Evolutionary conservation across 2,113 vertebrate genomes (phyloP).

Genomic region (Tachuris rubrigastra): DNA sequence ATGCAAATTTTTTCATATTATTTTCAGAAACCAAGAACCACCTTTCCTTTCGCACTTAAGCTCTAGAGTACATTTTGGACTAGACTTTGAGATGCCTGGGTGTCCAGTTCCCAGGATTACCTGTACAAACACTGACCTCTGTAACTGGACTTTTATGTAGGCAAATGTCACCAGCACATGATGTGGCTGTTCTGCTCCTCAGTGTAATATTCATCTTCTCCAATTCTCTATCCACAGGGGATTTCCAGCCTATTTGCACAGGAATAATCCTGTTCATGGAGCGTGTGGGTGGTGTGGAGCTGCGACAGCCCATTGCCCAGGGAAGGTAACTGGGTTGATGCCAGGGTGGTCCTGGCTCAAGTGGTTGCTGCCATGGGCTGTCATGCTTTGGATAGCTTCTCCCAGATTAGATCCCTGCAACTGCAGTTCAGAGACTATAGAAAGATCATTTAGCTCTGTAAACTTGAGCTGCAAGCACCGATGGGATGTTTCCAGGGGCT

Average conservation of each 20-base stretch:
- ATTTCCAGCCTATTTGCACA: not conserved
- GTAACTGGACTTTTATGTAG: not conserved
- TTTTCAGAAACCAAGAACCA: not conserved
- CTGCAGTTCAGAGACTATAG: not conserved
- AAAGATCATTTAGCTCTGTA: not conserved
- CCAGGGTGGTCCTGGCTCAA: not conserved
- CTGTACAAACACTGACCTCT: not conserved
- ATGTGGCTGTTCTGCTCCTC: not conserved
- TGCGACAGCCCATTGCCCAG: fast-evolving
- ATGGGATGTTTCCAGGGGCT: not conserved
- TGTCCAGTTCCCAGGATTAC: not conserved
- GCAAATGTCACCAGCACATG: not conserved
- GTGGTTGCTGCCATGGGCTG: not conserved
- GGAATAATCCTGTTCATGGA: not conserved
- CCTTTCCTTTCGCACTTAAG: not conserved
- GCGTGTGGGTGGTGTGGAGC: not conserved
- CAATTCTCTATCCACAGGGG: not conserved
- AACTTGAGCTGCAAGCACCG: not conserved
- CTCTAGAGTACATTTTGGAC: not conserved
- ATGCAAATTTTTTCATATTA: not conserved
- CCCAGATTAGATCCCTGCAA: not conserved
- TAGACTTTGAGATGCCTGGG: not conserved
- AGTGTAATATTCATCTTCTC: not conserved
- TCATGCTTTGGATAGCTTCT: fast-evolving
- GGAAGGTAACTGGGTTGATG: not conserved